Conservation (phyloP, 1,140 invertebrate species). For the Chelonus insularis region DNA sequence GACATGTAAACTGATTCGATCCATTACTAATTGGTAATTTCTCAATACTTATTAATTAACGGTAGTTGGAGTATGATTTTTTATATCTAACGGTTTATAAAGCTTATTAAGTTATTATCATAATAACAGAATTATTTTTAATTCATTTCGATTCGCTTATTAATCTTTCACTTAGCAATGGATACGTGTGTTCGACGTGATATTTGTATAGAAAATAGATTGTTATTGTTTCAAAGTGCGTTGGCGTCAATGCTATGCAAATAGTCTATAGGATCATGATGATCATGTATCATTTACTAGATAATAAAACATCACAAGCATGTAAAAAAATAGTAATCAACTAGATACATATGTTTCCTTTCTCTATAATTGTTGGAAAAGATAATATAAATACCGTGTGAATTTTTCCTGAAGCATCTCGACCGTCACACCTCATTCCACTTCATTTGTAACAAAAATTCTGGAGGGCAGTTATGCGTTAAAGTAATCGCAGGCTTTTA, state of each 20-base stretch:
- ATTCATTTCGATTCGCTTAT: not conserved
- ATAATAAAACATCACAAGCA: too few species aligned
- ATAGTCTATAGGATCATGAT: not conserved
- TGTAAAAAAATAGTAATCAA: too few species aligned
- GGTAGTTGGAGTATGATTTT: not conserved
- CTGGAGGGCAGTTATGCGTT: slow-evolving; percentile 18
- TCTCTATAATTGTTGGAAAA: not conserved
- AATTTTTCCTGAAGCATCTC: slow-evolving; percentile 19
- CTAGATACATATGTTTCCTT: too few species aligned
- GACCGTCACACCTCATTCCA: slow-evolving; percentile 30
- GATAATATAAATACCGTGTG: slow-evolving; percentile 17
- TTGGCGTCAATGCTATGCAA: slow-evolving; percentile 1
- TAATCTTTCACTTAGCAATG: not conserved
- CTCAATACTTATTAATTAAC: slow-evolving; percentile 8
- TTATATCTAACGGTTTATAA: not conserved
- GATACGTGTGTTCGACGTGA: slow-evolving; percentile 12
- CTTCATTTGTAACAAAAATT: slow-evolving; percentile 19
- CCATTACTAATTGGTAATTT: slow-evolving; percentile 1
- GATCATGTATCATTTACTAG: not conserved
- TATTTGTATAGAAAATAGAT: slow-evolving; percentile 5
- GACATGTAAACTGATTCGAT: slow-evolving; percentile 29
- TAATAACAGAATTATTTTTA: not conserved
- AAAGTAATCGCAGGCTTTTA: slow-evolving; percentile 6
- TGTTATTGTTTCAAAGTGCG: slow-evolving; percentile 1
- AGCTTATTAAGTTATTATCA: slow-evolving; percentile 4